Evolutionary conservation across 2,113 vertebrate genomes (phyloP), one percentile per base, ranked within the genome.

Genomic region (Myanophis thanlyinensis): DNA sequence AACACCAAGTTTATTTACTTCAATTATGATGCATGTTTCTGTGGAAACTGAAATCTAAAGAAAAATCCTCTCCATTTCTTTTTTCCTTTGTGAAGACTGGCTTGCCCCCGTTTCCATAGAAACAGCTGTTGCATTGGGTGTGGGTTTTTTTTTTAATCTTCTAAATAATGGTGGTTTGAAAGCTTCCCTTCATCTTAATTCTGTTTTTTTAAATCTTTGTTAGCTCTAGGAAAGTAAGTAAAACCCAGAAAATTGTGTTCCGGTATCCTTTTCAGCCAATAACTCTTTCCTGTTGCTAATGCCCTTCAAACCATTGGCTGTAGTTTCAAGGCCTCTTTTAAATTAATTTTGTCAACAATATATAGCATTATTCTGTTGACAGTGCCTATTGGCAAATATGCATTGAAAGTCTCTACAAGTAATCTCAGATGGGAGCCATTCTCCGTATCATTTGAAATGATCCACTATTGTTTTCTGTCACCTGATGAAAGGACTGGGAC

Each of bases 31-130:
- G 13, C 51, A 11, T 48, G 95, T 97, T 96, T 96, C 96, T 96
- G 95, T 96, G 95, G 96, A 94, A 97, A 97, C 94, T 35, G 56
- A 87, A 93, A 93, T 91, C 90, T 90, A 91, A 91, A 95, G 93
- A 95, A 95, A 15, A 89, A 91, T 0, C 13, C 40, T 51, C 44
- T 48, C 52, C 51, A 22, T 85, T 0, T 0, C 89, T 13, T 93
- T 91, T 93, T 86, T 51, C 87, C 52, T 86, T 86, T 59, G 80
- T 62, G 22, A 25, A 62, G 92, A 51, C 88, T 87, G 91, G 85
- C 91, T 96, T 96, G 87, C 44, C 96, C 23, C 0, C 0, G 93
- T 97, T 94, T 95, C 96, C 96, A 96, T 96, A 93, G 96, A 97
- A 96, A 97, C 96, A 91, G 5, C 59, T 47, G 5, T 62, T 93